These are phyloP conservation scores for Torymus tubicola DNA, from an alignment of 2,888 invertebrate genomes.

Conservation along the genomic window DNA sequence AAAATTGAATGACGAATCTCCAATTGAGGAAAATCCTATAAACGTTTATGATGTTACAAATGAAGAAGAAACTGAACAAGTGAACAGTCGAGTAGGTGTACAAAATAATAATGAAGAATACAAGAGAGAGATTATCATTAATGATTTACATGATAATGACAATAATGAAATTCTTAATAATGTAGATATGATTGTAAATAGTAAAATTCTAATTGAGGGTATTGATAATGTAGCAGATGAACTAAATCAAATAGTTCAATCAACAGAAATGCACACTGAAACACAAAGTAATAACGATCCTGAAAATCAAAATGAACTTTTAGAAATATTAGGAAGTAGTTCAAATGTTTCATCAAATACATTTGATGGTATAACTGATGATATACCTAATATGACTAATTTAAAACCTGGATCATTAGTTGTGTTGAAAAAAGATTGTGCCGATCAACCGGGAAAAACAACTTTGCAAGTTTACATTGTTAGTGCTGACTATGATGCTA, in stretches of 20 bases:
- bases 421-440: constrained; percentile 76
- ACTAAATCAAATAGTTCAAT: neutral
- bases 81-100: neutral
- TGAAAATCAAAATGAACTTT: constrained; percentile 34
- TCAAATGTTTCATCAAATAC: constrained; percentile 22
- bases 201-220: constrained; percentile 23
- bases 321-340: constrained; percentile 18
- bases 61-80: constrained; percentile 31
- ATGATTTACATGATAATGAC: constrained; percentile 1
- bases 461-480: constrained; percentile 78
- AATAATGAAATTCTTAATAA: constrained; percentile 11
- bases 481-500: constrained; percentile 69
- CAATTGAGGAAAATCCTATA: neutral
- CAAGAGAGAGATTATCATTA: constrained; percentile 12
- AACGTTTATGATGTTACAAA: constrained; percentile 56
- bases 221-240: constrained; percentile 18
- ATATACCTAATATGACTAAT: constrained; percentile 66
- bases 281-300: constrained; percentile 36
- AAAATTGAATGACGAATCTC: constrained; percentile 67
- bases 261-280: too few relatives aligned
- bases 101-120: constrained; percentile 36
- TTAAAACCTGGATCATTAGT: constrained; percentile 78
- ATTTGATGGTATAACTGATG: constrained; percentile 61
- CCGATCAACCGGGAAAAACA: constrained; percentile 74
- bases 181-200: constrained; percentile 13